These are phyloP conservation scores for Pluvianellus socialis DNA, from an alignment of 2,113 vertebrate species.

Conservation along the genomic window DNA sequence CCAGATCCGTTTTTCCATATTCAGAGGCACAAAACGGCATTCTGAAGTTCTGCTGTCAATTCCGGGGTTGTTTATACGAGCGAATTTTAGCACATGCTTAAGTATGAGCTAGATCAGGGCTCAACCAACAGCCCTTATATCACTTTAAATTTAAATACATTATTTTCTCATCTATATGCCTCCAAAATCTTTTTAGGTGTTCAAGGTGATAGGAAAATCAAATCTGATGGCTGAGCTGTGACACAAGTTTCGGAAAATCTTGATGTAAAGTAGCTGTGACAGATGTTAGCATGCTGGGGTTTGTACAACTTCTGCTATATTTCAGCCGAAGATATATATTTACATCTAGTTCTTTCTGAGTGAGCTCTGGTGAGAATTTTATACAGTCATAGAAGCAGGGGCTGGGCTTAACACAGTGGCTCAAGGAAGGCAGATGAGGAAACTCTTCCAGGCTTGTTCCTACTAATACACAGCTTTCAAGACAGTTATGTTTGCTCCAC, in stretches of 20 bases:
- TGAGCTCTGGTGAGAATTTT: slow-evolving; percentile 20
- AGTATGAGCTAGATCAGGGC: neutral
- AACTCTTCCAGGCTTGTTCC: neutral
- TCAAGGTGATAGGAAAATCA: slow-evolving; percentile 54
- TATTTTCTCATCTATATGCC: neutral
- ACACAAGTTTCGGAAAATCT: slow-evolving; percentile 28
- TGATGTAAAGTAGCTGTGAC: slow-evolving; percentile 32
- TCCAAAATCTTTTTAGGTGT: slow-evolving; percentile 50
- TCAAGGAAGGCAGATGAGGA: neutral
- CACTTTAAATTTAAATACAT: neutral
- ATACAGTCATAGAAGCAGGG: neutral
- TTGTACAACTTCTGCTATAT: slow-evolving; percentile 37
- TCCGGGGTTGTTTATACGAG: neutral
- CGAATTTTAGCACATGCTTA: slow-evolving; percentile 8
- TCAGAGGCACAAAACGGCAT: slow-evolving; percentile 1
- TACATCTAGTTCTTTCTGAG: slow-evolving; percentile 19
- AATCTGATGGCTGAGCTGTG: slow-evolving; percentile 54
- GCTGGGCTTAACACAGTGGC: neutral
- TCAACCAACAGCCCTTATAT: neutral
- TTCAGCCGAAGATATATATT: slow-evolving; percentile 55
- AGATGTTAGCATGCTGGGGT: slow-evolving; percentile 49
- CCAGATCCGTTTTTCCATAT: neutral
- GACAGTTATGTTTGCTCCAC: neutral
- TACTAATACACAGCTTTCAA: neutral
- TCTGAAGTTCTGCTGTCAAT: neutral